Evolutionary conservation across 2,113 vertebrate species (phyloP).

Genomic region (Pluvialis apricaria): DNA sequence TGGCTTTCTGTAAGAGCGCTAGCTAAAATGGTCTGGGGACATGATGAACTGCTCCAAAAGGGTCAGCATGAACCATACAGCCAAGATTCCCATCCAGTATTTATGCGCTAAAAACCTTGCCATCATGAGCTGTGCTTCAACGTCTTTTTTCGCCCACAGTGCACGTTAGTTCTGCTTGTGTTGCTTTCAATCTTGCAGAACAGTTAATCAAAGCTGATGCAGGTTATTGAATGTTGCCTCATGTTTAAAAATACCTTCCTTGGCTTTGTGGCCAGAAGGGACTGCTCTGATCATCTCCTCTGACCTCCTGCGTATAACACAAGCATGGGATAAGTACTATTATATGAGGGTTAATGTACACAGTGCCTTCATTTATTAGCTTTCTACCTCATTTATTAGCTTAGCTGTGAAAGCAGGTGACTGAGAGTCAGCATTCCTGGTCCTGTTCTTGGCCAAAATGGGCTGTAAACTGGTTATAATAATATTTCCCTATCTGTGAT

Average conservation of each 20-base stretch:
- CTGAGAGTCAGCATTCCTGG: constrained; percentile 5
- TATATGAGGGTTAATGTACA: neutral
- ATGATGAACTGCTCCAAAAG: neutral
- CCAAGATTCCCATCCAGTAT: neutral
- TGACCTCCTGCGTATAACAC: neutral
- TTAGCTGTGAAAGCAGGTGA: constrained; percentile 38
- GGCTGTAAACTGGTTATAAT: neutral
- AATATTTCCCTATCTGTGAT: constrained; percentile 45
- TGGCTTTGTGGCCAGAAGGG: neutral
- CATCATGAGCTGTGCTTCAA: neutral
- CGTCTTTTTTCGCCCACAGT: constrained; percentile 7
- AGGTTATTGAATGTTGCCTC: constrained; percentile 35
- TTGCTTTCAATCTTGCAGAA: constrained; percentile 51
- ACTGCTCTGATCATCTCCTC: constrained; percentile 20
- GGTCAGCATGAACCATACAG: neutral
- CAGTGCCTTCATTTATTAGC: neutral
- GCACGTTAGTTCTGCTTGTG: constrained; percentile 40
- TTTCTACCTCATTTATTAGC: constrained; percentile 34
- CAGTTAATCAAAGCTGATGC: constrained; percentile 45
- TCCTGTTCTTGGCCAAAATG: constrained; percentile 14
- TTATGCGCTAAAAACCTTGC: neutral
- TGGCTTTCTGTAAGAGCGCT: neutral
- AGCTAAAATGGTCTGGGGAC: neutral
- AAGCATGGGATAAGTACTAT: neutral
- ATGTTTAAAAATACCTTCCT: neutral